Evolutionary conservation across 2,888 invertebrate species (phyloP).

Genomic region (Stenurella melanura): DNA sequence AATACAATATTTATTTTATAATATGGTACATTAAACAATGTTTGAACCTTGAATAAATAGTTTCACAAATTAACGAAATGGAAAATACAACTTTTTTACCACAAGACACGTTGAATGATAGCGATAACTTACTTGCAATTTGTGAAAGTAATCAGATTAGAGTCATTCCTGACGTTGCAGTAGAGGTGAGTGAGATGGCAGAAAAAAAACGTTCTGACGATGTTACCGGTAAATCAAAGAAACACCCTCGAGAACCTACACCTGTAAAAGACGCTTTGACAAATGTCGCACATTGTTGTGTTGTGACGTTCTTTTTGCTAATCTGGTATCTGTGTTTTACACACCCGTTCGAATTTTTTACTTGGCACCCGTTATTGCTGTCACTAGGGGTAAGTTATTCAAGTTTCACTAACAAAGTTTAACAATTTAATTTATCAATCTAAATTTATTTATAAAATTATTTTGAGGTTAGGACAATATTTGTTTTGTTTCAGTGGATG

Average conservation of each 20-base stretch:
- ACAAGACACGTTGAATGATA: constrained; percentile 19
- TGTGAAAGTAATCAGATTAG: not conserved
- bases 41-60: not conserved
- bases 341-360: constrained; percentile 62
- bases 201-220: constrained; percentile 26
- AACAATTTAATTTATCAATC: not conserved
- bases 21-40: not conserved
- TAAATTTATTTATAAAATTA: not conserved
- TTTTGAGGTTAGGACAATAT: constrained; percentile 27
- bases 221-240: constrained; percentile 33
- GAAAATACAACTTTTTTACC: constrained; percentile 2
- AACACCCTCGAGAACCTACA: constrained; percentile 36
- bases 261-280: constrained; percentile 55
- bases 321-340: constrained; percentile 58
- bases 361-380: constrained; percentile 64
- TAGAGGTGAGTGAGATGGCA: not conserved
- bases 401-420: not conserved
- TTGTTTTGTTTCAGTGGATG: constrained; percentile 68
- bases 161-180: not conserved
- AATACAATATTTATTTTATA: no score
- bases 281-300: constrained; percentile 58
- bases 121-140: constrained; percentile 4
- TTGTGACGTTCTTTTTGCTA: constrained; percentile 56
- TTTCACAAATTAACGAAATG: constrained; percentile 3
- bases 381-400: constrained; percentile 61